Evolutionary conservation across 2,797 vertebrate species (phyloP), one percentile per base, ranked within the genome.

Genomic region (Melanotaenia nigrans): DNA sequence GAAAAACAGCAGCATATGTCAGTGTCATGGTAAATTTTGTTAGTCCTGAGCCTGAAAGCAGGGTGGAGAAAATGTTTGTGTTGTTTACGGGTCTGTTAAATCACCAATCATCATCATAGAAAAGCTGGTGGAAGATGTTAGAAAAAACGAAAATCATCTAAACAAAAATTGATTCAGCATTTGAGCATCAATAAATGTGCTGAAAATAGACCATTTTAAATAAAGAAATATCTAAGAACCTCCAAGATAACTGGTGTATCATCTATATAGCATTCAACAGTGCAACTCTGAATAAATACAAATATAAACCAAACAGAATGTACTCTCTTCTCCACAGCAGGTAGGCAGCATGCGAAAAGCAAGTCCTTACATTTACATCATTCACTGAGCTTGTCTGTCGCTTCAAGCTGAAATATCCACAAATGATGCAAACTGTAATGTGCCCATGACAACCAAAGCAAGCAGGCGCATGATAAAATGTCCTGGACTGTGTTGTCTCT

Each of bases 1-100:
- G 68, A 77, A 77, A 88, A 83, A 73, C 73, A 77, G 77, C 73
- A 71, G 68, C 76, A 83, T 80, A 78, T 82, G 84, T 87, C 78
- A 79, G 65, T 57, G 84, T 83, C 68, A 79, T 45, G 71, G 53
- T 71, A 35, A 57, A 68, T 83, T 81, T 70, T 65, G 14, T 78
- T 75, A 85, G 75, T 71, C 62, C 54, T 54, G 22, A 68, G 63
- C 76, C 53, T 63, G 63, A 75, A 75, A 85, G 62, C 11, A 35
- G 76, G 68, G 73, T 61, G 74, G 66, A 66, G 65, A 72, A 76
- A 81, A 65, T 69, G 71, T 77, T 85, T 82, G 73, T 81, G 83
- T 68, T 3, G 7, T 67, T 82, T 68, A 16, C 51, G 22, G 57
- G 49, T n/a, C 61, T 60, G 33, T 65, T 73, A 61, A 81, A 73